Evolutionary conservation across 2,113 vertebrate species (phyloP).

Genomic region (Gnathonemus longibarbis): DNA sequence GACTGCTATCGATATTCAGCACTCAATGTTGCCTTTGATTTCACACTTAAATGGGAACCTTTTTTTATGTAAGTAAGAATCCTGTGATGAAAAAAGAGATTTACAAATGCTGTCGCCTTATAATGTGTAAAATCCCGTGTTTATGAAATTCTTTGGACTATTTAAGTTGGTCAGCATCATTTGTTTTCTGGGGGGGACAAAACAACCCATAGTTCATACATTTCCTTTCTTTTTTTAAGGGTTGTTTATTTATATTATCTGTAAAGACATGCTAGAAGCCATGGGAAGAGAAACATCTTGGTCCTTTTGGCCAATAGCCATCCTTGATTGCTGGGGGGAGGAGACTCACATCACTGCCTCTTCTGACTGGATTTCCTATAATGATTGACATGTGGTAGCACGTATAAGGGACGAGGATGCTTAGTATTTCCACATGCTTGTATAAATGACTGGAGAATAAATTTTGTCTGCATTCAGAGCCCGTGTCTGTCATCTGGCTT

Average conservation of each 20-base stretch:
- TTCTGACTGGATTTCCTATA: background rate
- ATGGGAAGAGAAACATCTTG: constrained; percentile 26
- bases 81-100: background rate
- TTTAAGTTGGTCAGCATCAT: constrained; percentile 4
- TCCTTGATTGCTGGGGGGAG: background rate
- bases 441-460: background rate
- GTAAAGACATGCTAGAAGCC: constrained; percentile 27
- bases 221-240: constrained; percentile 18
- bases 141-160: background rate
- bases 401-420: background rate
- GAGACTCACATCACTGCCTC: background rate
- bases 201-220: constrained; percentile 3
- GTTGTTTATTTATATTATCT: constrained; percentile 15
- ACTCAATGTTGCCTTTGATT: background rate
- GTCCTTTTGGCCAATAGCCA: constrained; percentile 14
- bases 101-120: background rate
- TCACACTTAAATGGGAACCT: background rate
- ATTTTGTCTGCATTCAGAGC: background rate
- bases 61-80: background rate
- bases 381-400: background rate
- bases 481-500: background rate
- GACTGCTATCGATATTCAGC: background rate
- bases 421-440: background rate
- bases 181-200: background rate
- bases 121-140: background rate